phyloP scores from a whole-genome alignment of 2,888 invertebrate species.

The Parelbella ahira region DNA sequence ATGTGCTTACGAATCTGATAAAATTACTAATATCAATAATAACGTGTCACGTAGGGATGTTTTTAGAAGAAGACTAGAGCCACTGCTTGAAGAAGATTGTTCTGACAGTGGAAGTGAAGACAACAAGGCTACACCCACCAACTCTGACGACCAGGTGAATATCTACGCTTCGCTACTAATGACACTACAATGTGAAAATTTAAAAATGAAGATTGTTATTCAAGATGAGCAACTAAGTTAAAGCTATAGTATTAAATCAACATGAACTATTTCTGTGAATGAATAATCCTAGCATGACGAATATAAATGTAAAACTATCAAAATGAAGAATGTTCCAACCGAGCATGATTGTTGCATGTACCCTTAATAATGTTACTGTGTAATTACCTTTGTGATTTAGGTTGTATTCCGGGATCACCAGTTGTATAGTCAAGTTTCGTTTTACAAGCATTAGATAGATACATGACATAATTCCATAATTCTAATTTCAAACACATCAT shows the following conservation, averaged over 20 bases:
- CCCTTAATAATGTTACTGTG: slow-evolving; percentile 34
- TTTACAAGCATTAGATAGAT: slow-evolving; percentile 17
- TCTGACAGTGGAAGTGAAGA: slow-evolving; percentile 82
- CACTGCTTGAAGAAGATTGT: slow-evolving; percentile 90
- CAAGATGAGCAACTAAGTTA: no score
- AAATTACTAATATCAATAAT: slow-evolving; percentile 46
- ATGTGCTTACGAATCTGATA: slow-evolving; percentile 28
- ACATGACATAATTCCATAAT: slow-evolving; percentile 9
- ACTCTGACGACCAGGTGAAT: slow-evolving; percentile 78
- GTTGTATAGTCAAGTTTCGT: slow-evolving; percentile 6
- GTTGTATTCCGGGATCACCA: slow-evolving; percentile 34
- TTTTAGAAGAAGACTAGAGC: slow-evolving; percentile 87
- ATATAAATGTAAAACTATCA: slow-evolving; percentile 1
- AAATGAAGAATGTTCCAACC: slow-evolving; percentile 34
- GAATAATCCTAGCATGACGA: no score
- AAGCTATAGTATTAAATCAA: no score
- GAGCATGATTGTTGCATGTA: slow-evolving; percentile 69
- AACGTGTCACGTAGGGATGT: slow-evolving; percentile 60
- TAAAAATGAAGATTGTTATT: no score
- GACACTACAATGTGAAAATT: no score
- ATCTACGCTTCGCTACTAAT: slow-evolving; percentile 36
- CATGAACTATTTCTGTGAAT: no score
- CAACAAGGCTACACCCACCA: slow-evolving; percentile 71
- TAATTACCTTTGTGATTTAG: slow-evolving; percentile 33
- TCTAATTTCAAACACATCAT: slow-evolving; percentile 4